Evolutionary conservation across 2,888 invertebrate genomes (phyloP), one percentile per base, ranked within the genome.

Genomic region (Spicauda simplicius): DNA sequence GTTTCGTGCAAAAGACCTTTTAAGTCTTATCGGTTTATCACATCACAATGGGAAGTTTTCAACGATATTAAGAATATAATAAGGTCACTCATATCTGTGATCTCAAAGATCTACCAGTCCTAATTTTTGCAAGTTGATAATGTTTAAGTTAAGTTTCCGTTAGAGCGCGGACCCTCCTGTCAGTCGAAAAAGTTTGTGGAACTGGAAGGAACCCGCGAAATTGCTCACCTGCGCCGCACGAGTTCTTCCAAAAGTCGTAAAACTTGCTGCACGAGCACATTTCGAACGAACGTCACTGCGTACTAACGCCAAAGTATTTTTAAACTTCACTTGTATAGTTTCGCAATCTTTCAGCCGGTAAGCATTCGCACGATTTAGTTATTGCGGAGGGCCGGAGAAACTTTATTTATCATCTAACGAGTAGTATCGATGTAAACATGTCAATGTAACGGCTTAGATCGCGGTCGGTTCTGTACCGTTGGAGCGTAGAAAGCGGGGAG

Each of bases 281-380:
- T 85, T 89, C 79, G 86, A 75, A 76, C 74, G 74, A 78, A 80
- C 86, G 87, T 88, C 88, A 89, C 90, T 84, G 79, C 81, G 80
- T 86, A 88, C 89, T 84, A 85, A 80, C 86, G 90, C 88, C 87
- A 91, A 91, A 89, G 88, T 93, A 92, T 92, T 92, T 91, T 90
- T 92, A 92, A 91, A 93, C 90, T 91, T 91, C 91, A 92, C 92
- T 90, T 86, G 86, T 88, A 90, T 76, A 87, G 91, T 91, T 92
- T 92, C 90, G 90, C 87, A 91, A 90, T 85, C 80, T 85, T 87
- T 87, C 87, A 88, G 83, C 82, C 84, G 82, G 83, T 80, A 79
- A 84, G 85, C 82, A 83, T 85, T 85, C 84, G 82, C 80, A 83
- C 84, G 77, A 79, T 85, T 82, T 79, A 82, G 79, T 82, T 82